These are phyloP conservation scores for Sternarchorhynchus goeldii DNA, from an alignment of 2,797 vertebrate genomes.

Conservation along the genomic window DNA sequence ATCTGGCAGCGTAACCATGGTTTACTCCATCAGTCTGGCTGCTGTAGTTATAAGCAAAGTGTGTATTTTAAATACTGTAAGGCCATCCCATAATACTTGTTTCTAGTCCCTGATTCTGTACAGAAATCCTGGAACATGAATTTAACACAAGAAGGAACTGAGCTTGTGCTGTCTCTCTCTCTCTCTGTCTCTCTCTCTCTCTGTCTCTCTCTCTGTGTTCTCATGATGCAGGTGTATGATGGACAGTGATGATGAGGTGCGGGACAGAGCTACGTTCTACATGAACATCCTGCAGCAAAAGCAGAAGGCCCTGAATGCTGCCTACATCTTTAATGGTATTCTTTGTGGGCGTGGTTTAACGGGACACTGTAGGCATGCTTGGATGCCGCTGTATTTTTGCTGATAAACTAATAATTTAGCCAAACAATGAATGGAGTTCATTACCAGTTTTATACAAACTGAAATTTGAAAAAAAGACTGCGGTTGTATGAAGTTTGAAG, in stretches of 20 bases:
- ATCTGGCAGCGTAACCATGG: no score
- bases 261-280: conserved; percentile 97
- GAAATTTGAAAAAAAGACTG: background rate
- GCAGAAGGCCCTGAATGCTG: conserved; percentile 91
- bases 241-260: conserved; percentile 96
- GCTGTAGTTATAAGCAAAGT: no score
- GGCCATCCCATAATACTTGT: no score
- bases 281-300: conserved; percentile 95
- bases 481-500: background rate
- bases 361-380: background rate
- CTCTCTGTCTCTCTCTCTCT: background rate
- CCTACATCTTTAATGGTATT: conserved; percentile 94
- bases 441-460: background rate
- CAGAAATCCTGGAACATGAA: background rate
- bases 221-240: conserved; percentile 89
- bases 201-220: background rate
- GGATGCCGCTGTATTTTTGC: background rate
- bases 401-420: background rate
- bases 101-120: background rate
- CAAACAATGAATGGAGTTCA: background rate
- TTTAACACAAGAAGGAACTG: background rate
- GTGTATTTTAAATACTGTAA: no score
- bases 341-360: no score
- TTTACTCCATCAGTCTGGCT: no score
- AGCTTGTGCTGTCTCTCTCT: background rate